Evolutionary conservation across 1,140 invertebrate genomes (phyloP), one percentile per base, ranked within the genome.

Genomic region (Polypedilum pembai): DNA sequence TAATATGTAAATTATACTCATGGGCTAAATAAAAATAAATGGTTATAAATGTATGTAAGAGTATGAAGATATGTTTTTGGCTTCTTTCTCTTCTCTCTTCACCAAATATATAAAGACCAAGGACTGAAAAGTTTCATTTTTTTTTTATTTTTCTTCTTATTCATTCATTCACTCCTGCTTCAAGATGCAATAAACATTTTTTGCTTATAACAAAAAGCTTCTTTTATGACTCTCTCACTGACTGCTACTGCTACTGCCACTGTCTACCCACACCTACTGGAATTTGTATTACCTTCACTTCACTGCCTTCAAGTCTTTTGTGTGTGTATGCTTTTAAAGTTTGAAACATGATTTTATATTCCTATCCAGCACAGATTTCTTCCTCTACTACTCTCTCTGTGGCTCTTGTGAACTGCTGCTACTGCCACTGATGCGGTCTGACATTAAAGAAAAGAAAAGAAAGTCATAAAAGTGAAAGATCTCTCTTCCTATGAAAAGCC

Each of bases 151-250:
- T 69, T 69, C 20, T 69, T 10, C 65, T 69, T 69, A 7, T 69
- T n/a, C 18, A 20, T 69, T 69, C 65, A 18, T 69, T 17, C n/a
- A 3, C 15, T 45, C 41, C 41, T 69, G 65, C 17, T 69, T 69
- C 65, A 69, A 69, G 65, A 69, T 69, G 65, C 65, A 69, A 69
- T 69, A 69, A 69, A 69, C 65, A 69, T 69, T 69, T 20, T 69
- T 69, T 69, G 17, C 15, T 69, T 69, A 69, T 69, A 69, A 69
- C 17, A 69, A 18, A 45, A 69, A 69, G 65, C 65, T 69, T 69
- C 18, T 69, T 69, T 20, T n/a, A 21, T 69, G 17, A 20, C 65
- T 66, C 18, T 66, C 18, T 66, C n/a, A 4, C 18, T 66, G n/a
- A 45, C 8, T n/a, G 41, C 41, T 56, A 5, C 24, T 33, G 24